These are phyloP conservation scores for Pterostichus madidus DNA, from an alignment of 2,888 invertebrate genomes.

Conservation along the genomic window DNA sequence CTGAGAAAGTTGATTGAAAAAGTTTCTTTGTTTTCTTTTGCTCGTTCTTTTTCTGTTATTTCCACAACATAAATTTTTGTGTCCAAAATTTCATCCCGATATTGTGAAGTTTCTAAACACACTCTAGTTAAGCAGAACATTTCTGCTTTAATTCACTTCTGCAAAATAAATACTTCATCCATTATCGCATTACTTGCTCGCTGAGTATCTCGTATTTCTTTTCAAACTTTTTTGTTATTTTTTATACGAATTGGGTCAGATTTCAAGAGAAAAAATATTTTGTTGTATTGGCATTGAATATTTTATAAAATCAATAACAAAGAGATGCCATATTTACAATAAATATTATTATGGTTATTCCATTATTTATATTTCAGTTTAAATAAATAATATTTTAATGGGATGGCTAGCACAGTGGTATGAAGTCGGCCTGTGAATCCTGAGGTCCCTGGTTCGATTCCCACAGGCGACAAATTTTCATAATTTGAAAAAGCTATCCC, in stretches of 20 bases:
- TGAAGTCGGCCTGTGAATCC: too few species aligned
- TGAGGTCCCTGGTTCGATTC: too few species aligned
- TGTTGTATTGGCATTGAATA: slow-evolving; percentile 17
- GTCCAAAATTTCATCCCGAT: slow-evolving; percentile 12
- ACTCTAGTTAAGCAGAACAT: background rate
- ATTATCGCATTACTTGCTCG: slow-evolving; percentile 11
- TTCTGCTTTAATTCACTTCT: slow-evolving; percentile 21
- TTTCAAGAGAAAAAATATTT: background rate
- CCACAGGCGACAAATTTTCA: too few species aligned
- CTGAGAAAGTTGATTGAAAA: slow-evolving; percentile 39
- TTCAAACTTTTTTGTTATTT: slow-evolving; percentile 11
- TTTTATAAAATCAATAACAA: slow-evolving; percentile 2
- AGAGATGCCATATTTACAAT: background rate
- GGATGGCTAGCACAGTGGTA: too few species aligned
- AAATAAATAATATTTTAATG: too few species aligned
- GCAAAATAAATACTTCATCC: slow-evolving; percentile 6
- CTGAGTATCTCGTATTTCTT: background rate
- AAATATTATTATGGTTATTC: background rate
- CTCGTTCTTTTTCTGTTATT: slow-evolving; percentile 9
- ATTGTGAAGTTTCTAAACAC: slow-evolving; percentile 12
- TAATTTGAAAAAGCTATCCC: too few species aligned
- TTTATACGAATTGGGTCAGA: background rate
- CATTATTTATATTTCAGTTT: too few species aligned
- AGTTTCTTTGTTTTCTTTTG: slow-evolving; percentile 37
- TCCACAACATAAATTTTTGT: slow-evolving; percentile 35